A percentile compares a stretch with the other conserved stretches of the same genome.
phyloP scores from a whole-genome alignment of 2,888 invertebrate species.

The Byasa hedistus region DNA sequence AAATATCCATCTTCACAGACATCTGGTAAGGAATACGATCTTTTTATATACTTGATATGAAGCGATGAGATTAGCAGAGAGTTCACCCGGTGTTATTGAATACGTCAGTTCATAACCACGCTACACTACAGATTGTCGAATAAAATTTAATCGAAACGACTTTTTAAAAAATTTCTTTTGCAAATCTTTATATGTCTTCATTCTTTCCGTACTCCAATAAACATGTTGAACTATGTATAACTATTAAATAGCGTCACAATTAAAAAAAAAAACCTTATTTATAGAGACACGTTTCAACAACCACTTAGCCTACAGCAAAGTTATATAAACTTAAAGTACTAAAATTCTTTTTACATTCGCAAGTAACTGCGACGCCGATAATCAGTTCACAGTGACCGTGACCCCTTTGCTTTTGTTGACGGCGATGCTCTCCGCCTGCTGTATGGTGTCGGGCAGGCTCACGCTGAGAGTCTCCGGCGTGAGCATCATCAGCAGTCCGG shows the following conservation, averaged over 20 bases:
- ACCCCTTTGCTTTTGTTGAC: conserved; percentile 30
- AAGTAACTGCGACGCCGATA: neutral
- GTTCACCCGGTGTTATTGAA: too few species aligned
- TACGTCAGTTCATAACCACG: too few species aligned
- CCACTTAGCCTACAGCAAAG: neutral
- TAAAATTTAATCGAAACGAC: too few species aligned
- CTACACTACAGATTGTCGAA: too few species aligned
- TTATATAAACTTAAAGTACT: neutral
- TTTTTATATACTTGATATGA: too few species aligned
- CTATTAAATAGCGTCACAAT: neutral
- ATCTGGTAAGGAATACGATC: too few species aligned
- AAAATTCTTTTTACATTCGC: neutral
- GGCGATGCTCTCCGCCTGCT: conserved; percentile 41
- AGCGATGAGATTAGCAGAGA: too few species aligned
- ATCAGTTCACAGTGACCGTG: conserved; percentile 34
- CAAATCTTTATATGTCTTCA: too few species aligned
- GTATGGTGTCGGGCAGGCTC: conserved; percentile 44
- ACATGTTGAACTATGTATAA: too few species aligned
- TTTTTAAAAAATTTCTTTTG: too few species aligned
- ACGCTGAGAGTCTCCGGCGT: conserved; percentile 44
- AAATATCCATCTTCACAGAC: too few species aligned
- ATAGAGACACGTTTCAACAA: neutral
- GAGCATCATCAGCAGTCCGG: conserved; percentile 45
- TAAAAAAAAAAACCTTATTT: neutral
- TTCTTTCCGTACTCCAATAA: too few species aligned